Percentiles rank a stretch among this genome's conserved stretches.
Evolutionary conservation across 2,888 invertebrate species (phyloP).

Genomic region (Tribolium freemani): DNA sequence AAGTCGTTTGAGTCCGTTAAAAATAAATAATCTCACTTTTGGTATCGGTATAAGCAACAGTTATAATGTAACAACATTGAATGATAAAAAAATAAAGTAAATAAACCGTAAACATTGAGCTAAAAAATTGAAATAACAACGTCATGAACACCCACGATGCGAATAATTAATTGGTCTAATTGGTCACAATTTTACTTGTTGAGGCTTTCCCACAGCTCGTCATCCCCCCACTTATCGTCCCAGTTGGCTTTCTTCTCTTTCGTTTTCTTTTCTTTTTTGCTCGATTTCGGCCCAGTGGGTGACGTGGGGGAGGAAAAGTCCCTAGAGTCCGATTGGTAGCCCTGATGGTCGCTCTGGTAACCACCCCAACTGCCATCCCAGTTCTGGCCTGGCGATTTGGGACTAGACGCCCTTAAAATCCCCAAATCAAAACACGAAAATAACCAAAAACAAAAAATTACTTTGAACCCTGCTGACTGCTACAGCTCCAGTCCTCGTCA

Average conservation of each 20-base stretch:
- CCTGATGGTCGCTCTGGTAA: conserved; percentile 63
- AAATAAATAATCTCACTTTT: conserved; percentile 20
- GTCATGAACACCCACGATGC: conserved; percentile 19
- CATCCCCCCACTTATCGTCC: conserved; percentile 71
- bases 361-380: conserved; percentile 61
- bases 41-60: conserved; percentile 11
- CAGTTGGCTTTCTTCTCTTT: conserved; percentile 62
- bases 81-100: conserved; percentile 2
- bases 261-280: conserved; percentile 59
- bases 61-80: not conserved
- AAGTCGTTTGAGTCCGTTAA: conserved; percentile 3
- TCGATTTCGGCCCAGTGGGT: conserved; percentile 53
- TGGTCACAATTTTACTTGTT: conserved; percentile 69
- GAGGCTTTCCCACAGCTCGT: conserved; percentile 75
- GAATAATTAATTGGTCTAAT: conserved; percentile 29
- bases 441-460: conserved; percentile 46
- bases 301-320: conserved; percentile 59
- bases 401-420: conserved; percentile 64
- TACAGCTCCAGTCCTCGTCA: conserved; percentile 66
- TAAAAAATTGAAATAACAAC: not conserved
- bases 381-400: conserved; percentile 63
- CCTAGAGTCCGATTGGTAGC: conserved; percentile 62
- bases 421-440: not conserved
- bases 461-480: conserved; percentile 67
- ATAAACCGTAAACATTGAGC: conserved; percentile 7